Evolutionary conservation across 2,888 invertebrate species (phyloP), one percentile per base, ranked within the genome.

Genomic region (Nebria salina): DNA sequence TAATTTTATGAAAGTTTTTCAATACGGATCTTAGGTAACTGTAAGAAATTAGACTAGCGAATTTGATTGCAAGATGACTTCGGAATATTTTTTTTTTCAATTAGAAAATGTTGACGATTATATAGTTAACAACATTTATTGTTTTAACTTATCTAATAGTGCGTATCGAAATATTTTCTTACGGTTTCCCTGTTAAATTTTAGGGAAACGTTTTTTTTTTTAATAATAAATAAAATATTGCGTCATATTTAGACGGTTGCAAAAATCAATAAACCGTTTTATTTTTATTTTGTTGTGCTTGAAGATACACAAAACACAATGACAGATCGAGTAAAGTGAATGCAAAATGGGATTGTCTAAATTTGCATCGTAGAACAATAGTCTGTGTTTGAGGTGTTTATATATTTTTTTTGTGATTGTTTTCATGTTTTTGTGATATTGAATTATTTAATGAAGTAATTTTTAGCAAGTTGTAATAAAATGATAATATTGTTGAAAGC

Each of bases 301-400:
- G 34, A 34, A 34, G 34, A 34, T 66, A 15, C 66, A n/a, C 66
- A 34, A 66, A 25, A 66, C 25, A 66, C 66, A 66, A 25, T 66
- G 66, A 66, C 66, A 66, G 66, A 7, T 66, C 66, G n/a, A 20
- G 4, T 25, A 25, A 66, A 66, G 75, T 34, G 75, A 76, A 76
- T 76, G 76, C 70, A 9, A 68, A 70, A 76, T 76, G 68, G 76
- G 43, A 43, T 76, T 76, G 54, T 70, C 70, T 76, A 70, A 54
- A 76, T 76, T 76, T 76, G 76, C 76, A 76, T 34, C 34, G 34
- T 76, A 76, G 68, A 76, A 70, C 76, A 76, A 76, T 76, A 70
- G 70, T 42, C 15, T 42, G 66, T 68, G 25, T 76, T 76, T 70
- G 54, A 54, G 34, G 4, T 34, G 34, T 34, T 34, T 34, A 34